Conservation (phyloP, 2,888 invertebrate species). For the Zygogramma bicolorata region DNA sequence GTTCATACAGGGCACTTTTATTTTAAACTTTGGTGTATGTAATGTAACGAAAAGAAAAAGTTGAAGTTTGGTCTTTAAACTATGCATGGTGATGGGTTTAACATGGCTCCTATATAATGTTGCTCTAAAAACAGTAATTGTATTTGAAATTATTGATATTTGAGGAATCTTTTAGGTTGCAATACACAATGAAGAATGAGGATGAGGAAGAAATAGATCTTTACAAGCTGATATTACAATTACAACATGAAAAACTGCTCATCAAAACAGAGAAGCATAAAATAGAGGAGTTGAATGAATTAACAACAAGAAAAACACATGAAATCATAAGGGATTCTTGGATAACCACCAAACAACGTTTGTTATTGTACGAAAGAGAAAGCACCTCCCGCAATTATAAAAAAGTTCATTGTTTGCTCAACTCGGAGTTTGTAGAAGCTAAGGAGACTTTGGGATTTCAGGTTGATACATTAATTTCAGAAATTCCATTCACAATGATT, state of each 20-base stretch:
- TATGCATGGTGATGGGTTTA: too few species aligned
- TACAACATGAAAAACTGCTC: constrained; percentile 88
- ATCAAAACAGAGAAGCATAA: constrained; percentile 87
- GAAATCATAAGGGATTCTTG: constrained; percentile 82
- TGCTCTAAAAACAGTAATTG: too few species aligned
- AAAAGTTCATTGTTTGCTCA: constrained; percentile 74
- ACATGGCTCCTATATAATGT: too few species aligned
- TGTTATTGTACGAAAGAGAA: constrained; percentile 80
- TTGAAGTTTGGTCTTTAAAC: too few species aligned
- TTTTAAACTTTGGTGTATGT: too few species aligned
- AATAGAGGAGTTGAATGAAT: constrained; percentile 81
- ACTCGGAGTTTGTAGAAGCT: constrained; percentile 80
- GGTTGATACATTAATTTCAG: constrained; percentile 65
- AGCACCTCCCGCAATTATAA: constrained; percentile 82
- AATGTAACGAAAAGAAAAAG: too few species aligned
- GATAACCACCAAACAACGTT: constrained; percentile 88
- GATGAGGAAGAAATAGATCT: constrained; percentile 56
- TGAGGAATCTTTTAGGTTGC: constrained; percentile 9
- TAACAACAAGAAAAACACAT: constrained; percentile 71
- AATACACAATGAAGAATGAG: constrained; percentile 54
- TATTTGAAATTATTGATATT: not conserved
- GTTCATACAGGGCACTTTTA: too few species aligned
- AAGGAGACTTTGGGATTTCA: constrained; percentile 88
- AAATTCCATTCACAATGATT: not conserved
- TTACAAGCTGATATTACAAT: constrained; percentile 74